Evolutionary conservation across 2,888 invertebrate species (phyloP).

Genomic region (Nymphalis polychloros): DNA sequence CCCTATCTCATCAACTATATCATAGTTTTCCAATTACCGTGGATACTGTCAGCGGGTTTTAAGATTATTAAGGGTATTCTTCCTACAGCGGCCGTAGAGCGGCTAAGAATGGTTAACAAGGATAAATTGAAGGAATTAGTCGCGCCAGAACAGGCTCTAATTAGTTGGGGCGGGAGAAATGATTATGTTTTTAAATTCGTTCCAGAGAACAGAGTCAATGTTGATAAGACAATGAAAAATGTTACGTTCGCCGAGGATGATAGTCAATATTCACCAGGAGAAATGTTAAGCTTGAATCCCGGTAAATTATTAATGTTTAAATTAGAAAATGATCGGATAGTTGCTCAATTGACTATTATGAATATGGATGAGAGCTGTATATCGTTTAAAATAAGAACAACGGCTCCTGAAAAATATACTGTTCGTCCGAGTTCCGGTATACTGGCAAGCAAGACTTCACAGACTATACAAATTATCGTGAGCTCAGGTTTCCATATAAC

Average conservation of each 20-base stretch:
- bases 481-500: slow-evolving; percentile 84
- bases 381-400: slow-evolving; percentile 90
- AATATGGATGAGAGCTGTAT: slow-evolving; percentile 78
- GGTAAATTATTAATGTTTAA: slow-evolving; percentile 84
- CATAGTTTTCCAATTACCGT: slow-evolving; percentile 93
- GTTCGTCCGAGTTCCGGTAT: slow-evolving; percentile 91
- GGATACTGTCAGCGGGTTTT: slow-evolving; percentile 93
- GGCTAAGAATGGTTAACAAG: slow-evolving; percentile 89
- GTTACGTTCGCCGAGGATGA: slow-evolving; percentile 37
- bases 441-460: slow-evolving; percentile 81
- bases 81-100: slow-evolving; percentile 90
- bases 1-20: slow-evolving; percentile 91
- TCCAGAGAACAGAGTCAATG: slow-evolving; percentile 71
- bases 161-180: slow-evolving; percentile 88
- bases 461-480: slow-evolving; percentile 84
- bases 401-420: slow-evolving; percentile 93
- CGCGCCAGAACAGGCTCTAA: slow-evolving; percentile 85
- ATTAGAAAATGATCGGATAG: slow-evolving; percentile 82
- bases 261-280: slow-evolving; percentile 49
- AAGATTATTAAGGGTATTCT: slow-evolving; percentile 91
- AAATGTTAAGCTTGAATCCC: slow-evolving; percentile 79
- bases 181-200: slow-evolving; percentile 85
- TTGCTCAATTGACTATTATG: slow-evolving; percentile 82
- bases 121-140: slow-evolving; percentile 87
- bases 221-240: slow-evolving; percentile 31